A percentile compares a stretch with the other conserved stretches of the same genome.
Evolutionary conservation across 2,888 invertebrate genomes (phyloP).

Genomic region (Marasmarcha lunaedactyla): DNA sequence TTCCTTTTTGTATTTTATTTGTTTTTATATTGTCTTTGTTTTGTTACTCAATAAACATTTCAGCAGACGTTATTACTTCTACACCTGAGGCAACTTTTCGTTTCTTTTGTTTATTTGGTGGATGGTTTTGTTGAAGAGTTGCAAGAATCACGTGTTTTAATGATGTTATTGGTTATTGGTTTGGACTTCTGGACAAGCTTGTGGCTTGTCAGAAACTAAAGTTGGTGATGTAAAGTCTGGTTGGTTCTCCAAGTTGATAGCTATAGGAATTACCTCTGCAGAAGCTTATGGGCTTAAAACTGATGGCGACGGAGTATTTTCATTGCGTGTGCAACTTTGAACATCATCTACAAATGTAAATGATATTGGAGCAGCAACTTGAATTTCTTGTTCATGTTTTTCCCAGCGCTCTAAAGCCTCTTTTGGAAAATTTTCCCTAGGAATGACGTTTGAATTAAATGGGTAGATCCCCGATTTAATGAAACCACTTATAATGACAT

Average conservation of each 20-base stretch:
- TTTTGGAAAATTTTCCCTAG: slow-evolving; percentile 9
- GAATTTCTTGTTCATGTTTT: slow-evolving; percentile 8
- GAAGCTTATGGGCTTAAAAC: background rate
- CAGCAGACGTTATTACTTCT: slow-evolving; percentile 11
- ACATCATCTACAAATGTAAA: background rate
- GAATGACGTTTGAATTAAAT: slow-evolving; percentile 9
- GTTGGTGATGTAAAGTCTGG: background rate
- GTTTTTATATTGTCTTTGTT: background rate
- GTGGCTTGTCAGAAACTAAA: background rate
- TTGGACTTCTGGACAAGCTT: too few relatives aligned
- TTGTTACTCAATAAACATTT: background rate
- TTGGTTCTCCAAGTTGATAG: background rate
- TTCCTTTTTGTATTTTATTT: background rate
- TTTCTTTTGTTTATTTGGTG: slow-evolving; percentile 9
- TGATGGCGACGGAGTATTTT: slow-evolving; percentile 2
- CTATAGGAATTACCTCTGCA: background rate
- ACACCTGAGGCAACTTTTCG: slow-evolving; percentile 12
- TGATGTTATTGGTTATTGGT: background rate
- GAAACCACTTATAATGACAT: slow-evolving; percentile 7
- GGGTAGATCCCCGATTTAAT: slow-evolving; percentile 11
- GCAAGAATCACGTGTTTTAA: background rate
- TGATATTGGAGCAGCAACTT: slow-evolving; percentile 2
- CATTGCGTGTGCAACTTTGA: background rate
- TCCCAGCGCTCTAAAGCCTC: slow-evolving; percentile 13
- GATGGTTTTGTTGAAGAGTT: background rate